Conservation (phyloP, 1,140 invertebrate genomes). For the Ips typographus region DNA sequence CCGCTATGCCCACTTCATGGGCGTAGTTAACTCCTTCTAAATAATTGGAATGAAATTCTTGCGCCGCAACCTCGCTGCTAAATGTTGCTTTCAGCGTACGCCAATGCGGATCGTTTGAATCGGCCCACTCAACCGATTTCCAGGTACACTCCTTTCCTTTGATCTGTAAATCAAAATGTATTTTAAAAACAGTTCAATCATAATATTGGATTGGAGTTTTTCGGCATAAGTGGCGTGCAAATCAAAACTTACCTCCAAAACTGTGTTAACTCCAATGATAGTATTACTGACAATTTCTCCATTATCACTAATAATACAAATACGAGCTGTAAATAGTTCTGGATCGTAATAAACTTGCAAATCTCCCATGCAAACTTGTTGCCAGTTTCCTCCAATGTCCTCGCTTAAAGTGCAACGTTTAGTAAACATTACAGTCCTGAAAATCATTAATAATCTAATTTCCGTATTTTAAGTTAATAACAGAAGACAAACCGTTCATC, state of each 20-base stretch:
- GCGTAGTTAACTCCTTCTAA: conserved; percentile 47
- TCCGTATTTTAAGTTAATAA: not conserved
- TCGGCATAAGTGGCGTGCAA: not conserved
- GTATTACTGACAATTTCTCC: conserved; percentile 43
- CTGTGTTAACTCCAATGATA: conserved; percentile 45
- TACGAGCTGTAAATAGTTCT: conserved; percentile 44
- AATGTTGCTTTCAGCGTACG: conserved; percentile 45
- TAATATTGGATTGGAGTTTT: not conserved
- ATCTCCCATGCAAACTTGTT: conserved; percentile 38
- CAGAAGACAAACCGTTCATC: not conserved
- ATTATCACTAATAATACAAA: conserved; percentile 39
- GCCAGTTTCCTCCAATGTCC: conserved; percentile 39
- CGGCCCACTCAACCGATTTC: conserved; percentile 45
- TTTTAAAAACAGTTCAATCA: not conserved
- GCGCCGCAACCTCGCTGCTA: conserved; percentile 36
- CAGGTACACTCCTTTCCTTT: conserved; percentile 45
- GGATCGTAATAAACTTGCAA: conserved; percentile 47
- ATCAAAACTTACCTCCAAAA: conserved; percentile 42
- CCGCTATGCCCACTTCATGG: conserved; percentile 41
- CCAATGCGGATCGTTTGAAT: conserved; percentile 31
- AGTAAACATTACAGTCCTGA: conserved; percentile 39
- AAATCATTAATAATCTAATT: conserved; percentile 2
- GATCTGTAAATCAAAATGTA: conserved; percentile 30
- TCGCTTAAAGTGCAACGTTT: conserved; percentile 44
- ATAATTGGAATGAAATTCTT: conserved; percentile 46